Base-by-base conservation (phyloP, 2,888 invertebrate species). In the Eupithecia insigniata region DNA sequence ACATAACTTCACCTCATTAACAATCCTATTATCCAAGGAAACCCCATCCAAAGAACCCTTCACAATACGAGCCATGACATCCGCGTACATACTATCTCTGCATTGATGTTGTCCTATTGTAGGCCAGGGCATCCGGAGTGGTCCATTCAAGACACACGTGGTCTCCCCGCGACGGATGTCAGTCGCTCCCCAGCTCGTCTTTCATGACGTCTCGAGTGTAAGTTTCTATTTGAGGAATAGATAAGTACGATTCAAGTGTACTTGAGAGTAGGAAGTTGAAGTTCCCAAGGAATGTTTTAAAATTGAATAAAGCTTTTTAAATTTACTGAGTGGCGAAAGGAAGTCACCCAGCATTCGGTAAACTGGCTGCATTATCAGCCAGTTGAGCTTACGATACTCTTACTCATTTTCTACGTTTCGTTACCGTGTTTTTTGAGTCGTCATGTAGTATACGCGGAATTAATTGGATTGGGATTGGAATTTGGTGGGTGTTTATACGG, bases 111-210 rank as follows among this genome's bases (percentile, higher is more conserved):
- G 76, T 65, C 66, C 74, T 77, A 89, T 91, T 91, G 90, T 90
- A 83, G 81, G 81, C 77, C 80, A 78, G 77, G 81, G 87, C 89
- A 91, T 92, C 92, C 92, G 92, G 91, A 89, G 89, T 77, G 85
- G 78, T 80, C 87, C 83, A 91, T 93, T 93, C 86, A 93, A 83
- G 80, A 83, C 89, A 85, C 93, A 93, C 93, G 92, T 93, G 93
- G 86, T 86, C 77, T 78, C 79, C 85, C 87, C 85, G 80, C 84
- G 87, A 87, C 90, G 91, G 91, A 90, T 88, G 89, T 87, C n/a
- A n/a, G n/a, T n/a, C 66, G 70, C 65, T 71, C 74, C 72, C 74
- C 72, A 71, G 72, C 77, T 75, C 72, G 61, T 77, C 75, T 75
- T 75, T 69, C 71, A 70, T 74, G 62, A 71, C 66, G 71, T 71